Evolutionary conservation across 2,888 invertebrate genomes (phyloP), one percentile per base, ranked within the genome.

Genomic region (Plutella xylostella): DNA sequence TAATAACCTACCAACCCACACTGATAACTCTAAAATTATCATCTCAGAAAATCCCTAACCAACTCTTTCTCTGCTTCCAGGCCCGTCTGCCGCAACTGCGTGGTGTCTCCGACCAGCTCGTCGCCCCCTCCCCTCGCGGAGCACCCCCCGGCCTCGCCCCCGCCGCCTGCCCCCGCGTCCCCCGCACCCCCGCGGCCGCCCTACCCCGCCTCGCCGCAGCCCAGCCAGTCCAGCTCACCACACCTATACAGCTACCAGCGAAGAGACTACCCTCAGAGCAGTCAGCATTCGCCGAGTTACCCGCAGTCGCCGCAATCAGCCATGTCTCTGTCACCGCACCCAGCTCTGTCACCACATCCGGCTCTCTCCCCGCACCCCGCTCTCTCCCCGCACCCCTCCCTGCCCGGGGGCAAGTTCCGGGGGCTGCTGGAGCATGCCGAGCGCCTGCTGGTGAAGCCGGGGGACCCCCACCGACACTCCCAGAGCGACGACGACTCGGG

Each of bases 401-500:
- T 78, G 30, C 72, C 74, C 0, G 78, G 76, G 52, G 82, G 83
- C 52, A 82, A 80, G 66, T 66, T 85, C 51, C 54, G 84, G 19
- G 84, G 83, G 25, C 56, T 79, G 48, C 56, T 79, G 61, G 85
- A 80, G 58, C 84, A 79, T 33, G 80, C 87, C 0, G 88, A 89
- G 62, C 65, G 88, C 50, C 76, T 85, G 30, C 60, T 88, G 51
- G 88, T 88, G 65, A 87, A 88, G 68, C 87, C 87, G 1, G 87
- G 86, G 2, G 92, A 92, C 64, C 91, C 92, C 46, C 93, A 93
- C 64, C 77, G 94, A 50, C 93, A 94, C 63, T 94, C 95, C 41
- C 96, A 96, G 71, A 96, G 95, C 51, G 98, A 98, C 71, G 97
- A 98, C 69, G 98, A 98, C 78, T 96, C 96, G 45, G 98, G 98